Conservation (phyloP, 2,113 vertebrate species). For the Leucoraja erinaceus region DNA sequence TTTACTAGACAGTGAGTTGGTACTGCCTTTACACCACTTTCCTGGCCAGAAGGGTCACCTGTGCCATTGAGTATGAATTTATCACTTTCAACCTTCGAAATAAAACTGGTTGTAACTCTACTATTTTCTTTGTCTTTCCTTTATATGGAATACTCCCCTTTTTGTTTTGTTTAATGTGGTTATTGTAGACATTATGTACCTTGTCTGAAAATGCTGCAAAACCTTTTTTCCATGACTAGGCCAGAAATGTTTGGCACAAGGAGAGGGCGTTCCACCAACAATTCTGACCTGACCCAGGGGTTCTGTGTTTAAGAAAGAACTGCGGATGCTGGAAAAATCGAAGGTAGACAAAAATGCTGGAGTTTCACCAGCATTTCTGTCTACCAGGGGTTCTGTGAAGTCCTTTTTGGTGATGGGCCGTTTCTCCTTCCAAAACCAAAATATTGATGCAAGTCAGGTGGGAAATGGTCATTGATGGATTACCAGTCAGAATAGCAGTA, state of each 20-base stretch:
- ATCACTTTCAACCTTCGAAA: conserved; percentile 24
- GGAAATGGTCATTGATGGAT: neutral
- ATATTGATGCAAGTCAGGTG: neutral
- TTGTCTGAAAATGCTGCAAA: neutral
- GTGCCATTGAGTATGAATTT: neutral
- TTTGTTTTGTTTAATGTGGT: neutral
- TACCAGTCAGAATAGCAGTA: neutral
- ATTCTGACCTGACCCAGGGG: neutral
- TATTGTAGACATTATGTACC: neutral
- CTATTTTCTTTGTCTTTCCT: neutral
- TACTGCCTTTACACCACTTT: neutral
- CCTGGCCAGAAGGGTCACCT: neutral
- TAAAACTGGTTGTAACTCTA: conserved; percentile 21
- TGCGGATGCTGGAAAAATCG: too few relatives aligned
- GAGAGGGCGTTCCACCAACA: neutral
- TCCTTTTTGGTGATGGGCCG: neutral
- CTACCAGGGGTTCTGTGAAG: too few relatives aligned
- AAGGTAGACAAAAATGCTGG: too few relatives aligned
- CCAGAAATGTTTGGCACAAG: neutral
- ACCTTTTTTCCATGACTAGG: neutral
- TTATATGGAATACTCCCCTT: neutral
- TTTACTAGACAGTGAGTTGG: neutral
- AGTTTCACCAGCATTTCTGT: too few relatives aligned
- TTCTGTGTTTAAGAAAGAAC: too few relatives aligned
- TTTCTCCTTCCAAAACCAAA: neutral